Conservation (phyloP, 2,888 invertebrate genomes). For the Leptinotarsa peninsularis region DNA sequence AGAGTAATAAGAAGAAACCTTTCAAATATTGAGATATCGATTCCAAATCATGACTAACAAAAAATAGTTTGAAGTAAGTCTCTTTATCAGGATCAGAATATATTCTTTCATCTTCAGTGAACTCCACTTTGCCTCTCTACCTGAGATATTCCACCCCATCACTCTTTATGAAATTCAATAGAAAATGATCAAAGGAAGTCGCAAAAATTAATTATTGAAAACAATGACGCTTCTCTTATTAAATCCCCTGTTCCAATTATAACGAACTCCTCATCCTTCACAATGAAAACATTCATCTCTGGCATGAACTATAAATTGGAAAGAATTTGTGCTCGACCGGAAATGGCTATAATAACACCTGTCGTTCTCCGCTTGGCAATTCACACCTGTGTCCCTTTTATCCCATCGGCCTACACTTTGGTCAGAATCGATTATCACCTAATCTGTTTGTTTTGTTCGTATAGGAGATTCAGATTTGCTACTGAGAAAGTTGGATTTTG, state of each 20-base stretch:
- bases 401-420: slow-evolving; percentile 31
- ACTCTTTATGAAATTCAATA: too few relatives aligned
- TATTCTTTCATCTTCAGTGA: too few relatives aligned
- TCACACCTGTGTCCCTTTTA: slow-evolving; percentile 38
- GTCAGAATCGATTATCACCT: slow-evolving; percentile 34
- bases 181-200: too few relatives aligned
- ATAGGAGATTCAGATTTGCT: not conserved
- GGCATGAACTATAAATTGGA: not conserved
- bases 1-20: too few relatives aligned
- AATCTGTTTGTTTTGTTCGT: slow-evolving; percentile 15
- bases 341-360: slow-evolving; percentile 33
- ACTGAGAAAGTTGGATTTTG: not conserved
- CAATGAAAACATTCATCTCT: slow-evolving; percentile 6
- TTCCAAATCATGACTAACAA: too few relatives aligned
- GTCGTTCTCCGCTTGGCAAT: slow-evolving; percentile 33
- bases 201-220: too few relatives aligned
- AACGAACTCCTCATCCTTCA: not conserved
- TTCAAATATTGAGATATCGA: too few relatives aligned
- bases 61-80: too few relatives aligned
- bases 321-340: not conserved
- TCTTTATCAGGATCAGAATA: too few relatives aligned
- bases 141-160: too few relatives aligned
- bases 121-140: too few relatives aligned
- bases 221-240: too few relatives aligned
- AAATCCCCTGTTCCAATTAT: not conserved